These are phyloP conservation scores for Aphaenogaster rudis DNA, from an alignment of 1,140 invertebrate genomes.

Conservation along the genomic window DNA sequence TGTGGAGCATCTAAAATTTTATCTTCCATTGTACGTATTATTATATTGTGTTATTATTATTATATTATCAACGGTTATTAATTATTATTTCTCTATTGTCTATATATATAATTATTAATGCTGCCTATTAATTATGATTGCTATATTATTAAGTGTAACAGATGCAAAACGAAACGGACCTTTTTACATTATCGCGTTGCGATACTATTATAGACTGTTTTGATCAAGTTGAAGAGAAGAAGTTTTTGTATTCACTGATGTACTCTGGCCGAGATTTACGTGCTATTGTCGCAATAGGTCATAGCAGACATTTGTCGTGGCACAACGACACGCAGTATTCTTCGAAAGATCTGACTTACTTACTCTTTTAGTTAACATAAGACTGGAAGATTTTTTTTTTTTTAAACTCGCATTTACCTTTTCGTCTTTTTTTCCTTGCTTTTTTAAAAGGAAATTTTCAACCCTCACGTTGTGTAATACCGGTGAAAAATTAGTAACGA, in stretches of 20 bases:
- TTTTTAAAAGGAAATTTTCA: conserved; percentile 11
- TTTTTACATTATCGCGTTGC: conserved; percentile 42
- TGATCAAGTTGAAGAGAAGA: neutral
- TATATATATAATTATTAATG: conserved; percentile 64
- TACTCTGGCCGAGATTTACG: conserved; percentile 43
- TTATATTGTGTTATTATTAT: conserved; percentile 62
- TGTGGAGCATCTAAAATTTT: conserved; percentile 66
- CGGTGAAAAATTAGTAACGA: conserved; percentile 43
- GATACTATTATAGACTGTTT: conserved; percentile 48
- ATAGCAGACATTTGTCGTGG: conserved; percentile 53
- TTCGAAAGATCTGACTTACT: conserved; percentile 35
- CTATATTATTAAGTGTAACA: conserved; percentile 66
- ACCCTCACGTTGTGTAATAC: conserved; percentile 36
- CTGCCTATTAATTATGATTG: conserved; percentile 66
- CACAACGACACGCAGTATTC: conserved; percentile 72
- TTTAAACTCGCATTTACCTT: conserved; percentile 49
- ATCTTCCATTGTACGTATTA: conserved; percentile 39
- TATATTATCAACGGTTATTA: conserved; percentile 57
- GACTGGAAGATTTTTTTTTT: conserved; percentile 66
- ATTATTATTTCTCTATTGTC: conserved; percentile 68
- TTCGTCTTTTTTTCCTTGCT: neutral
- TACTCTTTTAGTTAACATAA: conserved; percentile 65
- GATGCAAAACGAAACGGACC: conserved; percentile 44
- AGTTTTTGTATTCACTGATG: conserved; percentile 54
- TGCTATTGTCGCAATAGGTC: conserved; percentile 39